Percentiles rank a stretch among this genome's conserved stretches.
These are phyloP conservation scores for Scolopax mira DNA, from an alignment of 2,113 vertebrate species.

Conservation along the genomic window DNA sequence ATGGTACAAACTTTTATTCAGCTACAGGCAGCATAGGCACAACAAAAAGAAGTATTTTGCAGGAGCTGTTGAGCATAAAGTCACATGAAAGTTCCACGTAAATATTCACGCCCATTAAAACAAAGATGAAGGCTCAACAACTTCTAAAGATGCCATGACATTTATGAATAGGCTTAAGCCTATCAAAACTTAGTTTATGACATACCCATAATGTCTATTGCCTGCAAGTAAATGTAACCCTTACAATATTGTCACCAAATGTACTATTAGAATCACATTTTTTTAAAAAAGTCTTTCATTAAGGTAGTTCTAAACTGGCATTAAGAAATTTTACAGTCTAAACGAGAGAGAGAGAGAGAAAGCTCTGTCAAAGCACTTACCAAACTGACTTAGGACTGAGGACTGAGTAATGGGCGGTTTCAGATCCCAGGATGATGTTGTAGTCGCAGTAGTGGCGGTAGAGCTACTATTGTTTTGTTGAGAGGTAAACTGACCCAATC, in stretches of 20 bases:
- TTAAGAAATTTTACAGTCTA: background rate
- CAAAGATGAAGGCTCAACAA: background rate
- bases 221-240: background rate
- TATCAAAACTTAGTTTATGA: background rate
- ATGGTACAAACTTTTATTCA: background rate
- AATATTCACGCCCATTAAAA: background rate
- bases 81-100: background rate
- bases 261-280: background rate
- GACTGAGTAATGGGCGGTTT: too few species aligned
- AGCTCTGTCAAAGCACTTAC: too few species aligned
- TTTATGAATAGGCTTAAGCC: background rate
- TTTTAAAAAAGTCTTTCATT: background rate
- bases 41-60: background rate
- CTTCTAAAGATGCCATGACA: background rate
- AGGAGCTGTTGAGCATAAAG: background rate
- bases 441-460: slow-evolving; percentile 32
- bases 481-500: slow-evolving; percentile 78
- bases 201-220: background rate
- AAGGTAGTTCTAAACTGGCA: background rate
- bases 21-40: background rate
- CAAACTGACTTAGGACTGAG: too few species aligned
- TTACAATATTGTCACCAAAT: background rate
- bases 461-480: slow-evolving; percentile 71
- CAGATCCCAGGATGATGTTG: slow-evolving; percentile 66
- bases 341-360: background rate